A percentile compares a stretch with the other conserved stretches of the same genome.
phyloP scores from a whole-genome alignment of 2,113 vertebrate genomes.

The Gavialis gangeticus region DNA sequence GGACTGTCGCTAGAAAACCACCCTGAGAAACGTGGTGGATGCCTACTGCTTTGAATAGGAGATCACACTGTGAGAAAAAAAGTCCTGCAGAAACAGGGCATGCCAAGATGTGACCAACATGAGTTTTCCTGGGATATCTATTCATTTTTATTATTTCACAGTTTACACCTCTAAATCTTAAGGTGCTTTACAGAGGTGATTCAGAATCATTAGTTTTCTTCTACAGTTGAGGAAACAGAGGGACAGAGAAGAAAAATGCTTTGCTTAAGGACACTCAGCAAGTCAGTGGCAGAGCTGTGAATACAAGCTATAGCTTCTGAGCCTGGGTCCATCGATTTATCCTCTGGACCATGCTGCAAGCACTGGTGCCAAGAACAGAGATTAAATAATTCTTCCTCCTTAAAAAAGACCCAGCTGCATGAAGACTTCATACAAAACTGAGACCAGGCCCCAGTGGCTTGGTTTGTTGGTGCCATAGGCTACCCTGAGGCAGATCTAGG shows the following conservation, averaged over 20 bases:
- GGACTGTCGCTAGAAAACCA: background rate
- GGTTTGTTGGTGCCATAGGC: accelerated
- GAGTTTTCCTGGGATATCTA: background rate
- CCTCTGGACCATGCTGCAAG: background rate
- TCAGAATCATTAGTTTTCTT: background rate
- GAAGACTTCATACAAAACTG: background rate
- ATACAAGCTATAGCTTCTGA: accelerated
- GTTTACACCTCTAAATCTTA: accelerated
- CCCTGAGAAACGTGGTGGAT: background rate
- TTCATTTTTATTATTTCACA: accelerated
- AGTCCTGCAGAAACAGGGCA: background rate
- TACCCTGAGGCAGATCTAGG: background rate
- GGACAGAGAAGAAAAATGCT: accelerated
- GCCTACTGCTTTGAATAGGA: background rate
- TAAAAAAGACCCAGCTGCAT: background rate
- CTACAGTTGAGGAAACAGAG: accelerated
- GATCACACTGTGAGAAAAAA: background rate
- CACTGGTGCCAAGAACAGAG: accelerated
- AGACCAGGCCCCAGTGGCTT: background rate
- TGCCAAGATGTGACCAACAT: background rate
- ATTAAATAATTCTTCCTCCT: background rate
- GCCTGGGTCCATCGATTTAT: background rate
- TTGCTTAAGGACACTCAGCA: background rate
- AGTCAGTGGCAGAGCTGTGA: background rate
- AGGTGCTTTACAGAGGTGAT: background rate